These are phyloP conservation scores for Pantherophis vulpinus DNA, from an alignment of 2,797 vertebrate genomes.

Conservation along the genomic window DNA sequence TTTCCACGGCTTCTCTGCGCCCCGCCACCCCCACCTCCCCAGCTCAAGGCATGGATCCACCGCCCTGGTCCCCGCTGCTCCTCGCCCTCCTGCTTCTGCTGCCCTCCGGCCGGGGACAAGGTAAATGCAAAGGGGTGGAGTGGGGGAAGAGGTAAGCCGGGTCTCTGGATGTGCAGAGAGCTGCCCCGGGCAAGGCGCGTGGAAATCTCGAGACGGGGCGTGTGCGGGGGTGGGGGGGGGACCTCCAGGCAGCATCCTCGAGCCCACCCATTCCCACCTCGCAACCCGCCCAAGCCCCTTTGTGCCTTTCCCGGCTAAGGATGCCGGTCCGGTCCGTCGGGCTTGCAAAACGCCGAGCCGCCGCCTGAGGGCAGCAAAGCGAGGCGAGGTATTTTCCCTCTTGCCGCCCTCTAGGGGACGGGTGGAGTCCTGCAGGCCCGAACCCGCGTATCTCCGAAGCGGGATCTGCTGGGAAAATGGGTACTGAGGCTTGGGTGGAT, in stretches of 20 bases:
- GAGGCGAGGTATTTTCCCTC: background rate
- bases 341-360: background rate
- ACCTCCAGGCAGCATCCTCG: background rate
- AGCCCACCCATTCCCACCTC: rapidly evolving
- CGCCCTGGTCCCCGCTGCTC: background rate
- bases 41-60: background rate
- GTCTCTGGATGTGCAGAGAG: background rate
- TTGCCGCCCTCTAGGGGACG: background rate
- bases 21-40: rapidly evolving
- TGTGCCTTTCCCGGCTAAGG: background rate
- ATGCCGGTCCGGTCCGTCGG: background rate
- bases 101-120: constrained; percentile 36
- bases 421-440: background rate
- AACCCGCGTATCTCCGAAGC: background rate
- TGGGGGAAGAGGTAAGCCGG: background rate
- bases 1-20: background rate
- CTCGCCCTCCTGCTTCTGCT: background rate
- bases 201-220: too few species aligned
- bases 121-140: constrained; percentile 5
- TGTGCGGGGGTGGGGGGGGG: too few species aligned
- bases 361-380: background rate
- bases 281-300: background rate
- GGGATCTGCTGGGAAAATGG: background rate
- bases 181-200: too few species aligned
- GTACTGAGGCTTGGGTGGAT: too few species aligned